Evolutionary conservation across 2,113 vertebrate genomes (phyloP).

Genomic region (Balaenoptera acutorostrata): DNA sequence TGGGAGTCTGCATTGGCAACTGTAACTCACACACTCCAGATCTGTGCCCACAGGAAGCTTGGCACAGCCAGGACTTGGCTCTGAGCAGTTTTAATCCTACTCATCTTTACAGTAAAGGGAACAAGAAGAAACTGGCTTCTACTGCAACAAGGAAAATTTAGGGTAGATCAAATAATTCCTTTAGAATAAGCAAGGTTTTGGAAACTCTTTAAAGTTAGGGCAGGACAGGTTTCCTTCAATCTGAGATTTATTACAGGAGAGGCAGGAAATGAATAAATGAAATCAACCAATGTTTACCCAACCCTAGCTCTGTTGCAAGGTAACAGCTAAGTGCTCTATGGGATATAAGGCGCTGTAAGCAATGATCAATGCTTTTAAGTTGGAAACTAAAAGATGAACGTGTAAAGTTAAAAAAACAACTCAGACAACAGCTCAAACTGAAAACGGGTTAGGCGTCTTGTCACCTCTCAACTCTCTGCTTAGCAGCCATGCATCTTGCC

Average conservation of each 20-base stretch:
- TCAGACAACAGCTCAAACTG: neutral
- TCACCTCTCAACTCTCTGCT: neutral
- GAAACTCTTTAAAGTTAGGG: conserved; percentile 15
- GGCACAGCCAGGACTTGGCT: conserved; percentile 57
- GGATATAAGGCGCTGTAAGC: neutral
- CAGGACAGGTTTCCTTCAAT: neutral
- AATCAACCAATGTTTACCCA: neutral
- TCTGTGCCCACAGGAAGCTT: conserved; percentile 50
- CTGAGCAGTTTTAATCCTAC: conserved; percentile 31
- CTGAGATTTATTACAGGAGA: neutral
- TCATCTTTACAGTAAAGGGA: conserved; percentile 63
- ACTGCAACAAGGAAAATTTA: neutral
- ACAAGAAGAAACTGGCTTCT: conserved; percentile 43
- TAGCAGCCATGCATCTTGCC: neutral
- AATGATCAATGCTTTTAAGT: neutral
- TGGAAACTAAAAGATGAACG: neutral
- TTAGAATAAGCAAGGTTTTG: conserved; percentile 17
- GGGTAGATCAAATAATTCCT: conserved; percentile 31
- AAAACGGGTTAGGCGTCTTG: neutral
- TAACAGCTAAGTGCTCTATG: neutral
- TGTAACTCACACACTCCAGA: conserved; percentile 48
- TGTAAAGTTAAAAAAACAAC: neutral
- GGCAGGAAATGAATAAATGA: neutral
- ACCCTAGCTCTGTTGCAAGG: neutral
- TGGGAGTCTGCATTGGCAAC: conserved; percentile 35